These are phyloP conservation scores for Brachyopa scutellaris DNA, from an alignment of 2,888 invertebrate species.

Conservation along the genomic window DNA sequence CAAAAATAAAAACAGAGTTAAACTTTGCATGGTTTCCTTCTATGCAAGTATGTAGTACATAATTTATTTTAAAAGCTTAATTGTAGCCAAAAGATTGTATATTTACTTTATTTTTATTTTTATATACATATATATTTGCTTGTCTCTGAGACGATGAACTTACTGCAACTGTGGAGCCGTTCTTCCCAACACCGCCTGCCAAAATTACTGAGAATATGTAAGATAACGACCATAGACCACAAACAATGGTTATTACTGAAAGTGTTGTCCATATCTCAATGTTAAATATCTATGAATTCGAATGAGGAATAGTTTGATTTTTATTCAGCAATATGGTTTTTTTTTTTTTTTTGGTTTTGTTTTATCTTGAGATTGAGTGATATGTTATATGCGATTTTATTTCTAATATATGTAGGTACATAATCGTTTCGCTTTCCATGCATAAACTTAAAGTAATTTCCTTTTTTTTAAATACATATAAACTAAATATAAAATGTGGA, in stretches of 20 bases:
- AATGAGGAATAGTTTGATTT: slow-evolving; percentile 51
- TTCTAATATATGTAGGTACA: neutral
- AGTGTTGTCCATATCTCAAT: slow-evolving; percentile 90
- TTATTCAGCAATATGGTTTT: neutral
- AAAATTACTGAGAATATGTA: slow-evolving; percentile 90
- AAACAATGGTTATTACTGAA: slow-evolving; percentile 88
- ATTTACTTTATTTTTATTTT: slow-evolving; percentile 47
- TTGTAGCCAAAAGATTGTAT: slow-evolving; percentile 77
- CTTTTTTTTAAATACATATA: too few relatives aligned
- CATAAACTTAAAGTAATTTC: neutral
- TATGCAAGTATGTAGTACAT: slow-evolving; percentile 23
- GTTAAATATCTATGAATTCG: slow-evolving; percentile 83
- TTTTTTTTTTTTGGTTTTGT: slow-evolving; percentile 1
- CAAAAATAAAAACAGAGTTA: slow-evolving; percentile 40
- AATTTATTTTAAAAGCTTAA: slow-evolving; percentile 49
- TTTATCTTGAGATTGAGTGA: slow-evolving; percentile 3
- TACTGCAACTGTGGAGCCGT: slow-evolving; percentile 99
- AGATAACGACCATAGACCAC: slow-evolving; percentile 88
- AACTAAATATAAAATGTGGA: too few relatives aligned
- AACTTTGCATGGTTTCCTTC: slow-evolving; percentile 53
- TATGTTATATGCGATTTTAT: slow-evolving; percentile 1
- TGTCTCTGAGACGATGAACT: slow-evolving; percentile 82
- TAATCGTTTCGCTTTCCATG: slow-evolving; percentile 34
- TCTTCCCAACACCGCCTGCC: slow-evolving; percentile 98
- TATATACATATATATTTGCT: too few relatives aligned